Evolutionary conservation across 2,113 vertebrate genomes (phyloP), one percentile per base, ranked within the genome.

Genomic region (Arothron firmamentum): DNA sequence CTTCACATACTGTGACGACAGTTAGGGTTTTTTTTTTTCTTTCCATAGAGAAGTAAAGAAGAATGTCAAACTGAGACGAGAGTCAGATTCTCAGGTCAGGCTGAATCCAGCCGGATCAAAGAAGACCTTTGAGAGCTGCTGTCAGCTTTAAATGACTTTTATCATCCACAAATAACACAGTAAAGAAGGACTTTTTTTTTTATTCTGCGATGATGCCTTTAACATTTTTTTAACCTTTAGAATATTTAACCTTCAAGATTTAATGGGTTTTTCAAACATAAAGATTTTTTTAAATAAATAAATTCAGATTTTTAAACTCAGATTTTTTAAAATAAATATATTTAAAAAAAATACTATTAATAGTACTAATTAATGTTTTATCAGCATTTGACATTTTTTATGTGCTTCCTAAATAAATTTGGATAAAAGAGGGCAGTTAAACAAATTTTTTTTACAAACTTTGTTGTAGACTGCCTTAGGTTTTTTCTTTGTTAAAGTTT

Each of bases 31-130:
- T 46, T 3, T 23, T 65, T 55, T 54, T 18, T 2, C 25, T 58
- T 42, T 52, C 25, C 51, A 25, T 70, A 91, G 90, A 73, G 88
- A 89, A 52, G 84, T 84, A 3, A 92, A 92, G 65, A 90, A 82
- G 65, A 79, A 52, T 2, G 78, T 59, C 6, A 83, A 54, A 18
- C 45, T 80, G 34, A 62, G 65, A 20, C 69, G 52, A 3, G 21
- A 65, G 55, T 78, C 50, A 0, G 25, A 84, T 0, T 4, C 85
- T 0, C 42, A 55, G 18, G 80, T 79, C 45, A 76, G 59, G 17
- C 83, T 89, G 45, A 75, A 55, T 79, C 25, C 52, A 11, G 20
- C 52, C 15, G 75, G 63, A 16, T 20, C 52, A 0, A 83, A 67
- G 74, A 82, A 74, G 45, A 68, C 77, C 5, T 51, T 64, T 0